Evolutionary conservation across 2,113 vertebrate genomes (phyloP).

Genomic region (Oreocharis arfaki): DNA sequence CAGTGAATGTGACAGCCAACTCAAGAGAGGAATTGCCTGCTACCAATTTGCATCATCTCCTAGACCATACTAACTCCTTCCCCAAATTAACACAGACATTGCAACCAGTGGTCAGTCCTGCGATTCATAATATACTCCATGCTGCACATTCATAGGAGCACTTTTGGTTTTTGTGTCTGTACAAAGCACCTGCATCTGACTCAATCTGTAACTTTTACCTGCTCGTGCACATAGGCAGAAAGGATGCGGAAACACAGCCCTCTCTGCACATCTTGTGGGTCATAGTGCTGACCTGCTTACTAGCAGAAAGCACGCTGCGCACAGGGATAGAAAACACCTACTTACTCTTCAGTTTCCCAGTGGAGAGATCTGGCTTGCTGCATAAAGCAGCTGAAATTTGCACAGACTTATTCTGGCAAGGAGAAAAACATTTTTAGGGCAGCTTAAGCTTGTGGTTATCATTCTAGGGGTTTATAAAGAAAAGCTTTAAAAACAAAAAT

Average conservation of each 20-base stretch:
- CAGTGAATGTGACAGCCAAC: background rate
- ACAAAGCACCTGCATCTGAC: background rate
- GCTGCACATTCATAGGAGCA: accelerated
- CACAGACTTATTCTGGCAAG: background rate
- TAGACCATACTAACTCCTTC: background rate
- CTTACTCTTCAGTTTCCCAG: background rate
- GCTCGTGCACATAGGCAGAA: accelerated
- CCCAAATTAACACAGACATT: background rate
- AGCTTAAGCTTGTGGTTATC: background rate
- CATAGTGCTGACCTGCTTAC: background rate
- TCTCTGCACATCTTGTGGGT: background rate
- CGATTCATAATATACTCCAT: accelerated
- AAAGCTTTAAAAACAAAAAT: background rate
- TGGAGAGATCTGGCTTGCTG: background rate
- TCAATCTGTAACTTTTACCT: background rate
- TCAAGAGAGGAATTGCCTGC: background rate
- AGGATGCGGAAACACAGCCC: background rate
- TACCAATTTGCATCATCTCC: background rate
- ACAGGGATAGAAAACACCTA: background rate
- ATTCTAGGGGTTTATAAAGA: background rate
- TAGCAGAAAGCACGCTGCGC: accelerated
- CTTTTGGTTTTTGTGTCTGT: background rate
- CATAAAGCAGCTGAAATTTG: background rate
- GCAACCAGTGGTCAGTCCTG: background rate
- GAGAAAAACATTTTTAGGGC: background rate